Evolutionary conservation across 2,888 invertebrate genomes (phyloP).

Genomic region (Balanococcus diminutus): DNA sequence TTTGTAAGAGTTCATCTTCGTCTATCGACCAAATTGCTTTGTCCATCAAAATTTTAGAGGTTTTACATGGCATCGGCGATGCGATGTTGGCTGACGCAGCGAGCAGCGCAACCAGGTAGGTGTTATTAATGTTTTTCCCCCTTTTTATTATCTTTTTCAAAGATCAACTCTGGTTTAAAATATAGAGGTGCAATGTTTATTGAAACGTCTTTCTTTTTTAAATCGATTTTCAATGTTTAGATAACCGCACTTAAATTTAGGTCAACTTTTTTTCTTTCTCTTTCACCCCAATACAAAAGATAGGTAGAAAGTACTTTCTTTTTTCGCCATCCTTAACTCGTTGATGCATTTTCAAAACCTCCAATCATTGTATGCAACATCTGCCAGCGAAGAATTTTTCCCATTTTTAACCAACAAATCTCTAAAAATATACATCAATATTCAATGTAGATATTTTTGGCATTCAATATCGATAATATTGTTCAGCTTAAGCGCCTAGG

Average conservation of each 20-base stretch:
- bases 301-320: slow-evolving; percentile 3
- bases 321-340: background rate
- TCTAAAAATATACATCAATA: background rate
- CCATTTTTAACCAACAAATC: background rate
- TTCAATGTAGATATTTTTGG: background rate
- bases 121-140: slow-evolving; percentile 13
- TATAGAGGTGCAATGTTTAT: slow-evolving; percentile 3
- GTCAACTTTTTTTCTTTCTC: background rate
- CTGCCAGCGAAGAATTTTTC: background rate
- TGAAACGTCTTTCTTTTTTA: background rate
- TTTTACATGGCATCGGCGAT: background rate
- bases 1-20: slow-evolving; percentile 21
- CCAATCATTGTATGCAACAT: background rate
- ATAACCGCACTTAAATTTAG: slow-evolving; percentile 24
- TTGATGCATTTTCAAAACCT: background rate
- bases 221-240: slow-evolving; percentile 36
- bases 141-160: slow-evolving; percentile 18
- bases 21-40: slow-evolving; percentile 31
- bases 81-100: background rate
- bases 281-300: background rate
- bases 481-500: background rate
- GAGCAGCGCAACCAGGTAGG: background rate
- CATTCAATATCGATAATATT: background rate
- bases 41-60: slow-evolving; percentile 24
- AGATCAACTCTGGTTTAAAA: background rate